Evolutionary conservation across 37 sponge, comb jelly and placozoan species (phyloP), one percentile per base, ranked within the genome.

Genomic region (Ephydatia muelleri): DNA sequence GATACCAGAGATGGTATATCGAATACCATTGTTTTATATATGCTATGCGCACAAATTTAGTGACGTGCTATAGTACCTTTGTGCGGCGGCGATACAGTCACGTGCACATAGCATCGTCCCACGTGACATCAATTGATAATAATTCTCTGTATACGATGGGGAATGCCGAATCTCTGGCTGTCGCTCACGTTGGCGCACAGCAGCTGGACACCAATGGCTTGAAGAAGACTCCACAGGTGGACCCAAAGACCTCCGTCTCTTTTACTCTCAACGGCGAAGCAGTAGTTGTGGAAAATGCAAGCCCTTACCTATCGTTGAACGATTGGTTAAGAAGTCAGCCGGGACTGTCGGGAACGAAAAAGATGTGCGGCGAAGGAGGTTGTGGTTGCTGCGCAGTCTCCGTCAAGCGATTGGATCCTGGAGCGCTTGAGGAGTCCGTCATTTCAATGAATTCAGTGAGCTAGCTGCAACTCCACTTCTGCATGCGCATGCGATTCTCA

Each of bases 321-420:
- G 91, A 90, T 40, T 93, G 94, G 94, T 33, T 93, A 12, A 26
- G 88, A 12, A 67, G 79, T 28, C 94, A 93, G 82, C 74, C 78
- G 0, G 88, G 94, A 1, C 73, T 90, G n/a, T 71, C 78, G 2
- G 94, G 94, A 21, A 93, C 94, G 33, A 93, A 93, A 79, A 79
- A 57, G 79, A 93, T 93, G 94, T 93, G 94, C 73, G 91, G 79
- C 5, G 94, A 93, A 72, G 94, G 94, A 25, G 94, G 94, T 1
- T 93, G 94, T 70, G 94, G 94, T 5, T 90, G 91, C 47, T 93
- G 94, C 39, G 91, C 87, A 28, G 88, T 93, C 34, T 65, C 87
- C 19, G 87, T 74, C 0, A 57, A 73, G 19, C 33, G 69, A 36
- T 33, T 25, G 14, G 65, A 85, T 64, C 89, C 86, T 23, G 49